phyloP scores from a whole-genome alignment of 1,140 invertebrate species.

The Akabosia matsudoensis region DNA sequence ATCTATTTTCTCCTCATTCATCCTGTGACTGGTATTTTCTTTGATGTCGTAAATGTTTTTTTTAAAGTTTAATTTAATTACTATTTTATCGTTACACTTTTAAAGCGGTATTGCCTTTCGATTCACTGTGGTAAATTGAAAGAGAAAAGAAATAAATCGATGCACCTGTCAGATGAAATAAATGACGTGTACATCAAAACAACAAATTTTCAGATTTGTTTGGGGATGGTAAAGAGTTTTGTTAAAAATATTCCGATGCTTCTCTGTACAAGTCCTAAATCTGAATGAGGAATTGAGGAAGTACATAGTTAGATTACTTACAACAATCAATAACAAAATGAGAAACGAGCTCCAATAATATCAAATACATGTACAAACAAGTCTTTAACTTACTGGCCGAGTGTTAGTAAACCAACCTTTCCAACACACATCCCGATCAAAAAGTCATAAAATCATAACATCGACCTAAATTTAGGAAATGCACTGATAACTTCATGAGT shows the following conservation, averaged over 20 bases:
- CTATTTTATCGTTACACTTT: background rate
- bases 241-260: too few species aligned
- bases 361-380: too few species aligned
- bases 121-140: background rate
- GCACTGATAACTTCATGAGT: background rate
- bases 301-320: too few species aligned
- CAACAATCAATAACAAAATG: too few species aligned
- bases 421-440: background rate
- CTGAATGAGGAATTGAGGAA: too few species aligned
- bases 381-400: background rate
- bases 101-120: background rate
- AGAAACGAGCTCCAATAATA: too few species aligned
- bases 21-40: background rate
- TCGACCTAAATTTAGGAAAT: background rate
- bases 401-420: background rate
- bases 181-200: too few species aligned
- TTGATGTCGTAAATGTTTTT: background rate
- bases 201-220: too few species aligned
- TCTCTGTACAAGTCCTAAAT: too few species aligned
- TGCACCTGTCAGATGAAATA: background rate
- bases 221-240: too few species aligned
- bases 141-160: background rate
- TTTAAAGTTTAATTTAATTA: background rate
- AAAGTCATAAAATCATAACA: background rate
- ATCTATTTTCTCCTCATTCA: background rate